Conservation (phyloP, 2,888 invertebrate species). For the Aleiodes testaceus region DNA sequence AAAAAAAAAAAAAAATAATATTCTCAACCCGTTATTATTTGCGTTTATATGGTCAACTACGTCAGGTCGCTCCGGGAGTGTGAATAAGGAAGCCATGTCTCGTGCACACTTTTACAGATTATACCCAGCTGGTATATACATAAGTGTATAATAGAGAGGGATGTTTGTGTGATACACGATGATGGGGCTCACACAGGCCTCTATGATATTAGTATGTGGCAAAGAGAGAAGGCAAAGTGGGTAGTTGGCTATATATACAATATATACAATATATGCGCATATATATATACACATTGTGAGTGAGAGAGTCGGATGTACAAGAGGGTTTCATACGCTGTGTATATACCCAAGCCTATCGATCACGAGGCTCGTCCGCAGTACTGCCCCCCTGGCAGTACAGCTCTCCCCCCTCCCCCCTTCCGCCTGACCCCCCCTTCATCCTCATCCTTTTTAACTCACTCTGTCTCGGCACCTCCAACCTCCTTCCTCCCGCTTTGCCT, state of each 20-base stretch:
- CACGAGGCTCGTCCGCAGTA: slow-evolving; percentile 43
- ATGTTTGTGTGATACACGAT: slow-evolving; percentile 33
- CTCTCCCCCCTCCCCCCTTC: slow-evolving; percentile 11
- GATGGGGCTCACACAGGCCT: background rate
- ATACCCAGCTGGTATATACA: background rate
- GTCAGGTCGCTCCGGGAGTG: slow-evolving; percentile 26
- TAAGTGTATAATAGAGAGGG: slow-evolving; percentile 9
- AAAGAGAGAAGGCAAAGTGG: too few relatives aligned
- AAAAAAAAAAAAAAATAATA: background rate
- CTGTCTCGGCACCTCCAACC: slow-evolving; percentile 24
- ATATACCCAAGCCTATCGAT: slow-evolving; percentile 44
- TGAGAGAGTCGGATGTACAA: slow-evolving; percentile 17
- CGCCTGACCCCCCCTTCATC: background rate
- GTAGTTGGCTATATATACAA: too few relatives aligned
- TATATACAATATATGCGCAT: too few relatives aligned
- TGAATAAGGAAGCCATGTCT: slow-evolving; percentile 34
- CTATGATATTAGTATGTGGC: slow-evolving; percentile 27
- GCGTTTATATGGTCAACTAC: slow-evolving; percentile 28
- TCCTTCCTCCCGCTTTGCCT: slow-evolving; percentile 1
- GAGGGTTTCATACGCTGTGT: slow-evolving; percentile 11
- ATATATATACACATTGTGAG: slow-evolving; percentile 9
- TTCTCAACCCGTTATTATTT: slow-evolving; percentile 29
- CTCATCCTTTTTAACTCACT: slow-evolving; percentile 29
- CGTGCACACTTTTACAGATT: slow-evolving; percentile 20
- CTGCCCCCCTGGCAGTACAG: slow-evolving; percentile 19